Conservation (phyloP, 2,797 vertebrate species). For the Octomys mimax region DNA sequence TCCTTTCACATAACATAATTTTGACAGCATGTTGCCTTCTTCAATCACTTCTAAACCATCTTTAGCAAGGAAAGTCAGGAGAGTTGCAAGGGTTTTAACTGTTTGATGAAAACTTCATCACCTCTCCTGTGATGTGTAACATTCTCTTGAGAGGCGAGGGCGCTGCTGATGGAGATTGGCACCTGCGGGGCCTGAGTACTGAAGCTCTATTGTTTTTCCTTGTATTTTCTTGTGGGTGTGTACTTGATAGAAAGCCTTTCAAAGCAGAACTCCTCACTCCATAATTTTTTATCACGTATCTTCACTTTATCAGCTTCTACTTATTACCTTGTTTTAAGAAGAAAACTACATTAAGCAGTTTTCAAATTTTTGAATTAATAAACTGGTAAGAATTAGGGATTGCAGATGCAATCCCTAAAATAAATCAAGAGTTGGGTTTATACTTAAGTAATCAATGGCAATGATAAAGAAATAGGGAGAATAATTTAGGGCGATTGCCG, state of each 20-base stretch:
- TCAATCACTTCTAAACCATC: constrained; percentile 60
- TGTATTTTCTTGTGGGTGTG: constrained; percentile 55
- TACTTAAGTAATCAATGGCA: neutral
- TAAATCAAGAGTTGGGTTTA: neutral
- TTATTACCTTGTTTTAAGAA: neutral
- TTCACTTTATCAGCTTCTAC: constrained; percentile 24
- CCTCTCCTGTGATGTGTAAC: constrained; percentile 60
- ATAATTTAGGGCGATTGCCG: neutral
- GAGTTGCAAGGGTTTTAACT: constrained; percentile 39
- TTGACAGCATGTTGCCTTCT: constrained; percentile 77
- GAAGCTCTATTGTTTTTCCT: constrained; percentile 13
- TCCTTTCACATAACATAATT: constrained; percentile 61
- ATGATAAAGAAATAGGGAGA: neutral
- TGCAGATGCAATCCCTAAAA: neutral
- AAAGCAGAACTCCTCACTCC: neutral
- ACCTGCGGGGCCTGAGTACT: neutral
- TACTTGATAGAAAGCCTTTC: constrained; percentile 54
- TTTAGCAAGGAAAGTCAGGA: constrained; percentile 53
- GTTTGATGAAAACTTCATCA: constrained; percentile 63
- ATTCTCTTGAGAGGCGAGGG: constrained; percentile 52
- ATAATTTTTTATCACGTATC: constrained; percentile 1
- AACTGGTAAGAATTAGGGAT: neutral
- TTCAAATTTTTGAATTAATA: constrained; percentile 43
- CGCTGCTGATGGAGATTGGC: neutral
- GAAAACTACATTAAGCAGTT: neutral